A percentile compares a stretch with the other conserved stretches of the same genome.
phyloP scores from a whole-genome alignment of 2,113 vertebrate species.

The Gymnarchus niloticus region DNA sequence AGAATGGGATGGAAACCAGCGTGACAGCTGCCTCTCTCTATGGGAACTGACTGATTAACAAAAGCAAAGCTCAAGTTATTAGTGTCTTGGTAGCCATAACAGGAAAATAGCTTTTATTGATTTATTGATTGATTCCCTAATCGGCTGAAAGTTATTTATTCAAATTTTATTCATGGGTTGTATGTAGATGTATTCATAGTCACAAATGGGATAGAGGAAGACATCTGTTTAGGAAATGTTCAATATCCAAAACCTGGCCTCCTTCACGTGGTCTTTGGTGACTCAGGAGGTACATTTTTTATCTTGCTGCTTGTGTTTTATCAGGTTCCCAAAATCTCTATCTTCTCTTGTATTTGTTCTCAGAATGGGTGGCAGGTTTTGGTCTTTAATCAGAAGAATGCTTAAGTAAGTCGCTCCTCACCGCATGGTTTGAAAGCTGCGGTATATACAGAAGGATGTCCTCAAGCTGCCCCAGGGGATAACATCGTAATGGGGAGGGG shows the following conservation, averaged over 20 bases:
- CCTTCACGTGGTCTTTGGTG: not conserved
- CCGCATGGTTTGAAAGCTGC: not conserved
- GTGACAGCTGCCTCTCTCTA: not conserved
- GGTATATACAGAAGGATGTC: slow-evolving; percentile 11
- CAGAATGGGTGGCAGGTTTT: not conserved
- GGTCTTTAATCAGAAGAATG: not conserved
- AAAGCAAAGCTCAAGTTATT: not conserved
- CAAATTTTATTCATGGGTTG: slow-evolving; percentile 19
- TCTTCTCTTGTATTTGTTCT: not conserved
- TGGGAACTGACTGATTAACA: not conserved
- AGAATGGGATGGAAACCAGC: not conserved
- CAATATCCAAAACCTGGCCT: not conserved
- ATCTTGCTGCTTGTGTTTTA: not conserved
- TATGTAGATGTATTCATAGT: slow-evolving; percentile 22
- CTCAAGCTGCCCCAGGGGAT: not conserved
- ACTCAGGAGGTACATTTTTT: not conserved
- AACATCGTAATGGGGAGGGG: not conserved
- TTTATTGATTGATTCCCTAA: slow-evolving; percentile 25
- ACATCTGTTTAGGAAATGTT: slow-evolving; percentile 19
- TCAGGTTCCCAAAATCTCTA: not conserved
- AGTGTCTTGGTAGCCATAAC: not conserved
- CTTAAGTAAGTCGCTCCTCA: not conserved
- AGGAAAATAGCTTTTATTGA: slow-evolving; percentile 12
- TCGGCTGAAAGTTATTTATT: slow-evolving; percentile 24
- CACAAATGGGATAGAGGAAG: slow-evolving; percentile 13